phyloP scores from a whole-genome alignment of 2,888 invertebrate genomes.

The Lithosia quadra region DNA sequence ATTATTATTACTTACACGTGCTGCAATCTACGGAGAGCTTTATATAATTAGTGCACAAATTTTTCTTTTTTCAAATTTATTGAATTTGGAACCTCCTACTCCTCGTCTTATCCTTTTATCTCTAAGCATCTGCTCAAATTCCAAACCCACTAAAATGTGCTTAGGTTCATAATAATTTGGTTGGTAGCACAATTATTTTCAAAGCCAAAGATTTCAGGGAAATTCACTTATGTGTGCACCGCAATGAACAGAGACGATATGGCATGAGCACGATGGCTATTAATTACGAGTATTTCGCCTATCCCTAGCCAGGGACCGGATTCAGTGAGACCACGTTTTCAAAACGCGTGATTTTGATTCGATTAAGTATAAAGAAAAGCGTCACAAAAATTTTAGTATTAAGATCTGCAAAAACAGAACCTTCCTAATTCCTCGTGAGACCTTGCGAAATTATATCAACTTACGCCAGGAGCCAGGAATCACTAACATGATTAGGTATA shows the following conservation, averaged over 20 bases:
- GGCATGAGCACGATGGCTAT: neutral
- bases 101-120: neutral
- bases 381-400: too few relatives aligned
- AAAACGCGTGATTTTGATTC: neutral
- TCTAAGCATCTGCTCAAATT: neutral
- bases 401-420: too few relatives aligned
- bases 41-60: too few relatives aligned
- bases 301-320: neutral
- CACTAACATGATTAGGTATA: too few relatives aligned
- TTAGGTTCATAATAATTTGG: neutral
- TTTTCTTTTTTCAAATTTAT: too few relatives aligned
- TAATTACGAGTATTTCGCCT: slow-evolving; percentile 7
- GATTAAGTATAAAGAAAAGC: neutral
- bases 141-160: neutral
- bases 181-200: neutral
- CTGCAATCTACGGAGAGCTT: too few relatives aligned
- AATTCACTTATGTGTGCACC: neutral
- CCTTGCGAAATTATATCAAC: too few relatives aligned
- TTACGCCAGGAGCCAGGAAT: too few relatives aligned
- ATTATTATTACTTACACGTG: too few relatives aligned
- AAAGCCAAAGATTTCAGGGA: neutral
- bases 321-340: neutral
- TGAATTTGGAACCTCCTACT: neutral
- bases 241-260: slow-evolving; percentile 1
- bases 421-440: too few relatives aligned